Percentiles rank a stretch among this genome's conserved stretches.
These are phyloP conservation scores for Caretta caretta DNA, from an alignment of 2,113 vertebrate genomes.

Conservation along the genomic window DNA sequence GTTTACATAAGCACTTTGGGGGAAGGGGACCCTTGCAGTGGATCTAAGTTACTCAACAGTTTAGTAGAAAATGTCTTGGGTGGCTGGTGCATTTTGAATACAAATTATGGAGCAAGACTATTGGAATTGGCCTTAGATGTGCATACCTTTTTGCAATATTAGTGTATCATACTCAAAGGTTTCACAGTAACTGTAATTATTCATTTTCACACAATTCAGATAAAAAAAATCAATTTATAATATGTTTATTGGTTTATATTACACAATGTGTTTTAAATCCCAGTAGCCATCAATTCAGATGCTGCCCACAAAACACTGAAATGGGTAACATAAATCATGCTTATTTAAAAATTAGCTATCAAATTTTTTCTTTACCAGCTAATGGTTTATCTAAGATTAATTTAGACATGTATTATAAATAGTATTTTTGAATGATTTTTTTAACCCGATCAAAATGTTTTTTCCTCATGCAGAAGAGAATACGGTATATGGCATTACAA, in stretches of 20 bases:
- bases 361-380: background rate
- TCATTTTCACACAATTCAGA: background rate
- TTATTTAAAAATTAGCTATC: background rate
- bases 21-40: conserved; percentile 50
- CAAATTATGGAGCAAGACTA: background rate
- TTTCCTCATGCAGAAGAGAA: background rate
- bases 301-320: background rate
- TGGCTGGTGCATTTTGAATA: background rate
- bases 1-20: conserved; percentile 57
- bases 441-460: background rate
- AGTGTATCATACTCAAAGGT: background rate
- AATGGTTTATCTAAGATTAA: background rate
- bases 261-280: background rate
- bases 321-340: background rate
- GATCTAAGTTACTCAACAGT: conserved; percentile 29
- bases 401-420: background rate
- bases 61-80: background rate
- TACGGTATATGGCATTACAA: background rate
- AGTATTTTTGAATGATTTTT: background rate
- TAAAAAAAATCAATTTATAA: background rate
- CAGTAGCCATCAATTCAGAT: background rate
- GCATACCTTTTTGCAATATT: background rate
- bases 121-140: background rate
- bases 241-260: background rate
- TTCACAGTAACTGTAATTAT: background rate